These are phyloP conservation scores for Rhipidura dahli DNA, from an alignment of 2,113 vertebrate genomes.

Conservation along the genomic window DNA sequence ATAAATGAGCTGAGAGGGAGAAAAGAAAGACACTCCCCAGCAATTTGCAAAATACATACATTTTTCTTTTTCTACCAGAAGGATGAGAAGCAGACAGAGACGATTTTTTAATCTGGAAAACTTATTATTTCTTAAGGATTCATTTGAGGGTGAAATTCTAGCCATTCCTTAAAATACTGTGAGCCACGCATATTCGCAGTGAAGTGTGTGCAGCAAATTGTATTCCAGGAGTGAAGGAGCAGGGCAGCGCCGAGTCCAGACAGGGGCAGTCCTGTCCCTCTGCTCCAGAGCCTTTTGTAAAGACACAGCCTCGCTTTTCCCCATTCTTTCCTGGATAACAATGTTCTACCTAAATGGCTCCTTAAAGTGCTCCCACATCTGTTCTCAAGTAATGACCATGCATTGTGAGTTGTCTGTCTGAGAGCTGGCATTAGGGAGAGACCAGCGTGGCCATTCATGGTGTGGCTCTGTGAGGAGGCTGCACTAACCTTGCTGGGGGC, in stretches of 20 bases:
- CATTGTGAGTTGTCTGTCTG: background rate
- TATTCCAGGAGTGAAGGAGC: background rate
- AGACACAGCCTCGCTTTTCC: background rate
- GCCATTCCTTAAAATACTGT: background rate
- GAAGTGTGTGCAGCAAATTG: background rate
- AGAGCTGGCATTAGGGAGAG: background rate
- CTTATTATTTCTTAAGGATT: slow-evolving; percentile 12
- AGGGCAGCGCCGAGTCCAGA: background rate
- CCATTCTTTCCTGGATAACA: background rate
- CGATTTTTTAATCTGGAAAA: slow-evolving; percentile 22
- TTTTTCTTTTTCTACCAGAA: slow-evolving; percentile 2
- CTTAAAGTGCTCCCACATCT: background rate
- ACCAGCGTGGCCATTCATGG: background rate
- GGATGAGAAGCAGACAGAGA: slow-evolving; percentile 10
- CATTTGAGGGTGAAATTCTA: background rate
- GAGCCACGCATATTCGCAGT: background rate
- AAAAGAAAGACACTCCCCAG: background rate
- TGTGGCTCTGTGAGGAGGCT: background rate
- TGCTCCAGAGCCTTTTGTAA: background rate
- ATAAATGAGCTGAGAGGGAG: background rate
- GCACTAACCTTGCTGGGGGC: background rate
- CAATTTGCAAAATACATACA: slow-evolving; percentile 4
- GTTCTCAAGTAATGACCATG: background rate
- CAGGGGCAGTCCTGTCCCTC: background rate
- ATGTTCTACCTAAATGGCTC: background rate